Percentiles rank a stretch among this genome's conserved stretches.
These are phyloP conservation scores for Hirudinaria manillensis DNA, from an alignment of 2,888 invertebrate genomes.

Conservation along the genomic window DNA sequence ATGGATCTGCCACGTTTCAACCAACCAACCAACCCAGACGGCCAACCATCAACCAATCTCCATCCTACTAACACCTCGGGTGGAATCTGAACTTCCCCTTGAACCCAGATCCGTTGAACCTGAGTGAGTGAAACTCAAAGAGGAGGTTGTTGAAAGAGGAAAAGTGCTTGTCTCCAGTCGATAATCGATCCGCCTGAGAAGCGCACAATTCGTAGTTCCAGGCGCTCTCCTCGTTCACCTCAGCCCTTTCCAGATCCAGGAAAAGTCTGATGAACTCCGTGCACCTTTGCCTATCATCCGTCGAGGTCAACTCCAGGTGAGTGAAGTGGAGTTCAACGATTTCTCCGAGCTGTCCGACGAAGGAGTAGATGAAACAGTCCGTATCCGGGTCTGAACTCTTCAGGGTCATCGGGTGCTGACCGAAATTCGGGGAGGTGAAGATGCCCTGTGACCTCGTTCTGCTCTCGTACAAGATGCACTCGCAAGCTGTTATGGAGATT, in stretches of 20 bases:
- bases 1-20: too few relatives aligned
- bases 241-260: slow-evolving; percentile 48
- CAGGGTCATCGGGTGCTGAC: slow-evolving; percentile 63
- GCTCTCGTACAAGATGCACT: slow-evolving; percentile 74
- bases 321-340: slow-evolving; percentile 75
- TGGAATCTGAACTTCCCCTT: slow-evolving; percentile 48
- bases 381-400: background rate
- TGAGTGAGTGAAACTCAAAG: slow-evolving; percentile 49
- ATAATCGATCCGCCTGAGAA: slow-evolving; percentile 43
- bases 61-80: slow-evolving; percentile 46
- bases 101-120: slow-evolving; percentile 46
- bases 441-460: slow-evolving; percentile 73
- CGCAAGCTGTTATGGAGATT: slow-evolving; percentile 64
- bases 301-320: slow-evolving; percentile 65
- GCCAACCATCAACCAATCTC: too few relatives aligned
- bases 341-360: slow-evolving; percentile 70
- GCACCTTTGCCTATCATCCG: slow-evolving; percentile 44
- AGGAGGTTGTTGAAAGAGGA: slow-evolving; percentile 47
- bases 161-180: slow-evolving; percentile 43
- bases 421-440: slow-evolving; percentile 78
- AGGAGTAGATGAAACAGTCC: slow-evolving; percentile 75
- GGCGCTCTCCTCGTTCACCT: slow-evolving; percentile 47
- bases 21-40: too few relatives aligned
- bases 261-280: slow-evolving; percentile 48
- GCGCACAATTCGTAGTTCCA: slow-evolving; percentile 49